Evolutionary conservation across 2,113 vertebrate species (phyloP).

Genomic region (Pangasianodon hypophthalmus): DNA sequence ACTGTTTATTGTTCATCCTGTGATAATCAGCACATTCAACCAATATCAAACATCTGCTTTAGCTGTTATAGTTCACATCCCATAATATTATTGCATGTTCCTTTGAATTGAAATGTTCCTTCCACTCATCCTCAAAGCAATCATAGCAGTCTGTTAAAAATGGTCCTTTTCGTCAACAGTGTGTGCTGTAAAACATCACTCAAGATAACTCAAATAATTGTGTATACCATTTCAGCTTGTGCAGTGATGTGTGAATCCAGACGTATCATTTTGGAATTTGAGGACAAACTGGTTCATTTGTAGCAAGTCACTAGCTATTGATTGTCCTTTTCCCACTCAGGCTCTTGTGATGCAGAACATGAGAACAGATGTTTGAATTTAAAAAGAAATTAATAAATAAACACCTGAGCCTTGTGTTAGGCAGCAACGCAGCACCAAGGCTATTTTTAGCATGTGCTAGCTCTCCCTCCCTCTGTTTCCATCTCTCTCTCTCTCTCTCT

Average conservation of each 20-base stretch:
- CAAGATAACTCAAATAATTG: constrained; percentile 11
- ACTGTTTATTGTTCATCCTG: constrained; percentile 22
- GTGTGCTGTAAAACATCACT: constrained; percentile 6
- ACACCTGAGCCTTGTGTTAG: constrained; percentile 49
- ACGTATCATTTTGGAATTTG: background rate
- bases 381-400: constrained; percentile 58
- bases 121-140: background rate
- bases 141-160: constrained; percentile 12
- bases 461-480: constrained; percentile 22
- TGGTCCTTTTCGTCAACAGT: constrained; percentile 21
- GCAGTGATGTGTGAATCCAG: background rate
- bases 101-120: constrained; percentile 17
- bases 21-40: constrained; percentile 36
- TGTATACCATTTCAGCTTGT: too few species aligned
- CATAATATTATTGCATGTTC: background rate
- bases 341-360: constrained; percentile 39
- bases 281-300: constrained; percentile 4
- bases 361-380: constrained; percentile 52
- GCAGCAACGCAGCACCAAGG: constrained; percentile 22
- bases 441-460: constrained; percentile 51
- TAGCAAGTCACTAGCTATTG: constrained; percentile 20
- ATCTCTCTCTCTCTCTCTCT: constrained; percentile 2
- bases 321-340: constrained; percentile 25
- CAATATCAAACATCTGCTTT: constrained; percentile 39
- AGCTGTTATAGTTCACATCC: background rate